Percentiles rank a stretch among this genome's conserved stretches.
Conservation (phyloP, 2,797 vertebrate genomes). For the Coregonus suidteri region DNA sequence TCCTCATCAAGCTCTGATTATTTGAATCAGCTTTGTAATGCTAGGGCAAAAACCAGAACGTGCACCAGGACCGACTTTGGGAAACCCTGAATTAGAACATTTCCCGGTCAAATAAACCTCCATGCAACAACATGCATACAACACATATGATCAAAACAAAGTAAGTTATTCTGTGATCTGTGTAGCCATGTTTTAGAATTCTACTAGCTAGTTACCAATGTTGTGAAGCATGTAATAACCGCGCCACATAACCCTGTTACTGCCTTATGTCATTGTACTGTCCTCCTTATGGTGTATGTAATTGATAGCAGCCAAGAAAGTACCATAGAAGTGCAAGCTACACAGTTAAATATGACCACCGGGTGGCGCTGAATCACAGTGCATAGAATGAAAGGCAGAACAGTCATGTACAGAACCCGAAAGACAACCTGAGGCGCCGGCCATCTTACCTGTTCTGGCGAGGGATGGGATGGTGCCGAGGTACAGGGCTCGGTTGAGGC, state of each 20-base stretch:
- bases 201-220: neutral
- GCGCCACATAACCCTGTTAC: neutral
- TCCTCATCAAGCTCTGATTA: too few species aligned
- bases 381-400: neutral
- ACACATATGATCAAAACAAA: neutral
- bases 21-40: too few species aligned
- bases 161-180: neutral
- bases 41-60: too few species aligned
- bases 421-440: neutral
- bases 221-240: neutral
- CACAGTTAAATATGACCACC: neutral
- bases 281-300: neutral
- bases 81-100: too few species aligned
- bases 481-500: slow-evolving; percentile 87
- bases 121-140: neutral
- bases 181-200: neutral
- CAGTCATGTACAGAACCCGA: neutral
- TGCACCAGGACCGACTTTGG: too few species aligned
- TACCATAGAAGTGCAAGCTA: neutral
- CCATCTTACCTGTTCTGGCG: slow-evolving; percentile 81
- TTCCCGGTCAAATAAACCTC: too few species aligned
- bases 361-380: neutral
- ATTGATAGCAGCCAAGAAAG: neutral
- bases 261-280: neutral
- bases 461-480: slow-evolving; percentile 92